Evolutionary conservation across 1,140 invertebrate species (phyloP), one percentile per base, ranked within the genome.

Genomic region (Heliconius hewitsoni): DNA sequence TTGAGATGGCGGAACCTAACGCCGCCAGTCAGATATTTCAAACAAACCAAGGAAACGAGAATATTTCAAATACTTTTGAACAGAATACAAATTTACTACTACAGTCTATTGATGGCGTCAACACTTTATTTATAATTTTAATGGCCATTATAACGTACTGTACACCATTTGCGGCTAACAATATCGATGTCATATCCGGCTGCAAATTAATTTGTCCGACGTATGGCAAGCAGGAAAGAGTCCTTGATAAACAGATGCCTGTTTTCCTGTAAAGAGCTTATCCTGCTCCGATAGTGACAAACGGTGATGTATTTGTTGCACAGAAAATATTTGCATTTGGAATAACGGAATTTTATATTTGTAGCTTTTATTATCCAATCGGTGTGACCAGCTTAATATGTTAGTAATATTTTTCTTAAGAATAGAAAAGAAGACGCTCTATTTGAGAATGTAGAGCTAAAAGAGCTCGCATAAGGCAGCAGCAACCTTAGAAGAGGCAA

Each of bases 251-350:
- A 80, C 77, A 73, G 23, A 76, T 73, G 39, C 55, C 27, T 60
- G 73, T 83, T 85, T 85, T 83, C 84, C 84, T 83, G 83, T 78
- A 79, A 79, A 74, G 39, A 52, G 72, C 30, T 79, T 78, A 81
- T 79, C 77, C 79, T 80, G 82, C 70, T 39, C 16, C 73, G 78
- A 82, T 82, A 82, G n/a, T 34, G 70, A 55, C 8, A 23, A 23
- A 52, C 34, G 39, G 30, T 55, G 66, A 42, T 39, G 16, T 78
- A 46, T 46, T 0, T 46, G 42, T 16, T 46, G 13, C 13, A 46
- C 42, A 46, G 13, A 3, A 46, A 46, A 46, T 50, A 60, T 13
- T 30, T 42, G 18, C 27, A 70, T 74, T 50, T 74, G 3, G 30
- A n/a, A 60, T 23, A 16, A 46, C 42, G 42, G 8, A 11, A 1